Percentiles rank a stretch among this genome's conserved stretches.
These are phyloP conservation scores for Diaprepes abbreviatus DNA, from an alignment of 2,888 invertebrate genomes.

Conservation along the genomic window DNA sequence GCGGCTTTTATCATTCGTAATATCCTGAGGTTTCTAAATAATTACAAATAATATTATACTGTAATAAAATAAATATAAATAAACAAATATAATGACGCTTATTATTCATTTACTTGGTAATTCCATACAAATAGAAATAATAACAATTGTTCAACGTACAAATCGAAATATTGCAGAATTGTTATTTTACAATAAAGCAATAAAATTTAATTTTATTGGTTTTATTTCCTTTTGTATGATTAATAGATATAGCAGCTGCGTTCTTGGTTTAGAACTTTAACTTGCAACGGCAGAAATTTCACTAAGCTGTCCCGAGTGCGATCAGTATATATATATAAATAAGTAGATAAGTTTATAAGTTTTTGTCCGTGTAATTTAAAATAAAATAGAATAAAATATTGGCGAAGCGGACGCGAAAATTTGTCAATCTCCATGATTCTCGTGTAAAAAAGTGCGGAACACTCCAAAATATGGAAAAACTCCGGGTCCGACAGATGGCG, in stretches of 20 bases:
- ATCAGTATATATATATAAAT: no score
- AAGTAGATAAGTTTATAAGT: no score
- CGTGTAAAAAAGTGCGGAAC: no score
- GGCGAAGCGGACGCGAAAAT: no score
- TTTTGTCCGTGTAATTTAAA: no score
- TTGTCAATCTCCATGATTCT: no score
- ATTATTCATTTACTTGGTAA: neutral
- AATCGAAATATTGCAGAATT: conserved; percentile 1
- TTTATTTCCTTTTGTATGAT: conserved; percentile 2
- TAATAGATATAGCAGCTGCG: neutral
- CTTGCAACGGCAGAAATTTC: no score
- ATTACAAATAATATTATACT: neutral
- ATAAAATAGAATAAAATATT: no score
- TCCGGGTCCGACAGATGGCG: no score
- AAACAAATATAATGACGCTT: neutral
- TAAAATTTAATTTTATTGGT: conserved; percentile 6
- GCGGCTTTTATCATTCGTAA: neutral
- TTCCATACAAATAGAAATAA: conserved; percentile 14
- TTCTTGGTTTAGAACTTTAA: neutral
- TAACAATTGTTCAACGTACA: neutral
- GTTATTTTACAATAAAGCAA: conserved; percentile 1
- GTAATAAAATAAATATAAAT: neutral
- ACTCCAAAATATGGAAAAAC: no score
- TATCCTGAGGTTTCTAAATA: neutral
- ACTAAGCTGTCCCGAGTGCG: no score